These are phyloP conservation scores for Drosophila paulistorum DNA, from an alignment of 1,140 invertebrate species.

Conservation along the genomic window DNA sequence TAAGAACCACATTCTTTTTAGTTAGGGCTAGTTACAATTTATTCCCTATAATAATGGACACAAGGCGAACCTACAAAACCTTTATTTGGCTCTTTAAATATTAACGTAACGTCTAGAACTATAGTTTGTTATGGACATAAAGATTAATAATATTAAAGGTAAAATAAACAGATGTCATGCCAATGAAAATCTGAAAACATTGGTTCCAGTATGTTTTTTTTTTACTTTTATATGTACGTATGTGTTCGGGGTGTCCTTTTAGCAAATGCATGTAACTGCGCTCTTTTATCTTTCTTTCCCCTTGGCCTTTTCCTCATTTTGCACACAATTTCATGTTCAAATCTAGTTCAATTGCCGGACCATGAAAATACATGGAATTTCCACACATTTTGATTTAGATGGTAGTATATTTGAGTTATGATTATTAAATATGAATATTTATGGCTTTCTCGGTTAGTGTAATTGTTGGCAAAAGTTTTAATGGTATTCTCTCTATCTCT, in stretches of 20 bases:
- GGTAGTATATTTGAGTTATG: conserved; percentile 74
- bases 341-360: conserved; percentile 47
- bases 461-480: conserved; percentile 16
- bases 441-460: conserved; percentile 58
- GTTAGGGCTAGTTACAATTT: no score
- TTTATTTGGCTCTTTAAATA: no score
- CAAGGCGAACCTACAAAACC: no score
- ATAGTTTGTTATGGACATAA: no score
- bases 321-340: background rate
- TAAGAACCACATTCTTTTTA: no score
- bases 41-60: no score
- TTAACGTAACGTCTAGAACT: no score
- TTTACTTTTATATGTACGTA: background rate
- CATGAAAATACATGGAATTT: conserved; percentile 61
- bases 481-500: background rate
- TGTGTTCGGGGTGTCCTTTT: background rate
- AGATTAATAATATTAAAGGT: no score
- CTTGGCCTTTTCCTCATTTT: background rate
- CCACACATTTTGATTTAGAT: conserved; percentile 68
- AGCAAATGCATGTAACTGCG: conserved; percentile 29
- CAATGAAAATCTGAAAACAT: background rate
- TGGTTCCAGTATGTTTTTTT: background rate
- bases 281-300: background rate
- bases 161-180: no score
- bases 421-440: conserved; percentile 79